Conservation (phyloP, 2,888 invertebrate species). For the Parapristionchus giblindavisi region DNA sequence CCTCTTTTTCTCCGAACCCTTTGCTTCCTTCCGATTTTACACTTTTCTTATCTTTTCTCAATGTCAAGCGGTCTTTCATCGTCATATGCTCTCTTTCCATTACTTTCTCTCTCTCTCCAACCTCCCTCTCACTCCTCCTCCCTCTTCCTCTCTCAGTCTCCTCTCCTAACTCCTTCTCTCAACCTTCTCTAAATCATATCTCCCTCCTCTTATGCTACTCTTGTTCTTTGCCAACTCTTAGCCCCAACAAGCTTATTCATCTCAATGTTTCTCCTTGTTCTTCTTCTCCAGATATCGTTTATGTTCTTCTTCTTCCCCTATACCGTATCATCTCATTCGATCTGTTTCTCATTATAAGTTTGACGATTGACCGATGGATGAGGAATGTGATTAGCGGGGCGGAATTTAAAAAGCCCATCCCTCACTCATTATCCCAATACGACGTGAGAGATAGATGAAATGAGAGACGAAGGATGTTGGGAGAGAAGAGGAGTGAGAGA, state of each 20-base stretch:
- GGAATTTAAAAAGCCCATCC: too few relatives aligned
- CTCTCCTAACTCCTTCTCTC: constrained; percentile 14
- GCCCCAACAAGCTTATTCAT: not conserved
- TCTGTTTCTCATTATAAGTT: too few relatives aligned
- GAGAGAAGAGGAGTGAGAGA: not conserved
- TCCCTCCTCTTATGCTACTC: not conserved
- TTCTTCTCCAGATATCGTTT: not conserved
- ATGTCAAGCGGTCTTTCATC: constrained; percentile 1
- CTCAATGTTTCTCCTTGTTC: not conserved
- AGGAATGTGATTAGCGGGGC: too few relatives aligned
- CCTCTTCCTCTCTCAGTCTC: constrained; percentile 27
- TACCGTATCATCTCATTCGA: too few relatives aligned
- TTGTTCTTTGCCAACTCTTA: not conserved
- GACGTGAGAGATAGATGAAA: too few relatives aligned
- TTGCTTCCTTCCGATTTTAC: not conserved
- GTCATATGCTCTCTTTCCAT: not conserved
- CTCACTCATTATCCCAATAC: too few relatives aligned
- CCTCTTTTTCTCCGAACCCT: not conserved
- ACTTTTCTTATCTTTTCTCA: constrained; percentile 23
- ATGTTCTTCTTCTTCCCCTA: too few relatives aligned
- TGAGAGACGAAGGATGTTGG: too few relatives aligned
- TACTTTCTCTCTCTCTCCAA: not conserved
- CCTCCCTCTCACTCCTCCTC: constrained; percentile 1
- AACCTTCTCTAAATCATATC: not conserved
- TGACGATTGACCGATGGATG: too few relatives aligned